Percentiles rank a stretch among this genome's conserved stretches.
Evolutionary conservation across 2,888 invertebrate genomes (phyloP).

Genomic region (Diarsia dahlii): DNA sequence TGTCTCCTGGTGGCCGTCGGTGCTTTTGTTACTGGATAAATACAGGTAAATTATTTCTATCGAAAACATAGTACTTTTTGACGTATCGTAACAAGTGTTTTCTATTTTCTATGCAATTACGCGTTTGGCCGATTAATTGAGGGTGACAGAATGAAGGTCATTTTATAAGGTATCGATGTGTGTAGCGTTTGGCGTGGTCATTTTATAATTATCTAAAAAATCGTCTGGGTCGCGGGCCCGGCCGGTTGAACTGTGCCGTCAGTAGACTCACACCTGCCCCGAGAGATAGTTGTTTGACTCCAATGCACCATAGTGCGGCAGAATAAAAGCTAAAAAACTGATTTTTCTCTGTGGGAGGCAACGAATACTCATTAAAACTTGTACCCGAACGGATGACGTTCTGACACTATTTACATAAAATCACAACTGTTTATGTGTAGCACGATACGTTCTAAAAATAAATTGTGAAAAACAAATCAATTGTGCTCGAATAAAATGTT

Average conservation of each 20-base stretch:
- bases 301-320: slow-evolving; percentile 62
- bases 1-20: slow-evolving; percentile 86
- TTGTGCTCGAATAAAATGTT: slow-evolving; percentile 33
- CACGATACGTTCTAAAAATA: slow-evolving; percentile 53
- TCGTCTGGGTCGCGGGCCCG: slow-evolving; percentile 72
- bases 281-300: slow-evolving; percentile 71
- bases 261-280: slow-evolving; percentile 74
- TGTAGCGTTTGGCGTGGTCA: slow-evolving; percentile 82
- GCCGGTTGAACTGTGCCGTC: slow-evolving; percentile 76
- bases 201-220: slow-evolving; percentile 86
- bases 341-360: slow-evolving; percentile 63
- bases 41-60: slow-evolving; percentile 89
- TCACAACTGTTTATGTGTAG: slow-evolving; percentile 53
- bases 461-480: slow-evolving; percentile 56
- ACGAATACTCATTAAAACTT: slow-evolving; percentile 51
- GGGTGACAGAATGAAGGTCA: slow-evolving; percentile 83
- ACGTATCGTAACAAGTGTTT: slow-evolving; percentile 89
- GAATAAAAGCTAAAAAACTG: slow-evolving; percentile 38
- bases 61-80: slow-evolving; percentile 88
- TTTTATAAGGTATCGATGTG: slow-evolving; percentile 74
- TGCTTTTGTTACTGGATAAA: slow-evolving; percentile 90
- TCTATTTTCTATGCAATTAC: slow-evolving; percentile 86
- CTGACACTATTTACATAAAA: slow-evolving; percentile 57
- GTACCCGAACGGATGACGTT: slow-evolving; percentile 59
- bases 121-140: slow-evolving; percentile 67